Percentiles rank a stretch among this genome's conserved stretches.
Evolutionary conservation across 2,797 vertebrate species (phyloP).

Genomic region (Echiichthys vipera): DNA sequence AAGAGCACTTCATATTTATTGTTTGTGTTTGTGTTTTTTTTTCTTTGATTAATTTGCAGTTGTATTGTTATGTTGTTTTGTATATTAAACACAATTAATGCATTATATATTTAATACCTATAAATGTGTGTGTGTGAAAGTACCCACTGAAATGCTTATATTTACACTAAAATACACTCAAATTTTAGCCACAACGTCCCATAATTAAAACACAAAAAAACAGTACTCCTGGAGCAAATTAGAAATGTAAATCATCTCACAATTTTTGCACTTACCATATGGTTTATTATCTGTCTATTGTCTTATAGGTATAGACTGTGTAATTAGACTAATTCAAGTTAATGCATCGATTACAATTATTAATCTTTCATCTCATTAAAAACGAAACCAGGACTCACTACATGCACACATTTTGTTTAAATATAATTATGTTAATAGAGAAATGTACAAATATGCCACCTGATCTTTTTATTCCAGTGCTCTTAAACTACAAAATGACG

Average conservation of each 20-base stretch:
- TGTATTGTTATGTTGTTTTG: no score
- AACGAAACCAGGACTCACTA: neutral
- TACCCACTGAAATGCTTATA: neutral
- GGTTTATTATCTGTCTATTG: neutral
- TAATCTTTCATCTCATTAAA: neutral
- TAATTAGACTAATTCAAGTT: neutral
- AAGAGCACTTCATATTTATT: no score
- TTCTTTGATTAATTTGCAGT: neutral
- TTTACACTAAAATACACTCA: neutral
- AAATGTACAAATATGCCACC: neutral
- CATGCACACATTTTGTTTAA: neutral
- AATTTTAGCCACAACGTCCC: neutral
- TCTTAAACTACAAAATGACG: conserved; percentile 50
- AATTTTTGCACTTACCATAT: neutral
- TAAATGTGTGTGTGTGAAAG: neutral
- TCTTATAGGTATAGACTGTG: neutral
- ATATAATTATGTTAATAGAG: neutral
- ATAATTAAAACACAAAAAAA: no score
- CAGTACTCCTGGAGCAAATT: no score
- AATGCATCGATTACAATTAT: neutral
- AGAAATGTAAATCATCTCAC: neutral
- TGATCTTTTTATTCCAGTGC: neutral
- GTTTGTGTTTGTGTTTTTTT: neutral
- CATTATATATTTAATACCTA: no score
- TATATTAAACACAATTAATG: no score